A percentile compares a stretch with the other conserved stretches of the same genome.
Evolutionary conservation across 2,888 invertebrate species (phyloP).

Genomic region (Gymnoscelis rufifasciata): DNA sequence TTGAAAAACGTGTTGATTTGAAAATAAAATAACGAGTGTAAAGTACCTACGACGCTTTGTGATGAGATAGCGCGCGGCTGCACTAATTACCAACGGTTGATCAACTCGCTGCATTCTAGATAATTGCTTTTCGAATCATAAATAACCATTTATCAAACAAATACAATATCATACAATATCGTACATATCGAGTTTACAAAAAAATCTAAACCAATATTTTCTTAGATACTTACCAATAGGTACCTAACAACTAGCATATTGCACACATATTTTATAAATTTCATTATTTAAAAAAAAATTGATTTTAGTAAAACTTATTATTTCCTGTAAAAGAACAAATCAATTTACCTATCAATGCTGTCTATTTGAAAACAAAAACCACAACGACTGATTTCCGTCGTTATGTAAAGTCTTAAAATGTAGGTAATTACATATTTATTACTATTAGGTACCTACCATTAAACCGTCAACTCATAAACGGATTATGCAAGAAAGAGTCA

Average conservation of each 20-base stretch:
- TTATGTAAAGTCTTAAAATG: constrained; percentile 19
- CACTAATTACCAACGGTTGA: constrained; percentile 21
- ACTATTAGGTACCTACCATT: constrained; percentile 27
- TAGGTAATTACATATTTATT: background rate
- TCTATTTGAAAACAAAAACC: constrained; percentile 18
- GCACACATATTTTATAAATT: no score
- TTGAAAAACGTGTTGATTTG: constrained; percentile 35
- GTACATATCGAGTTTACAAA: no score
- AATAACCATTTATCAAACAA: background rate
- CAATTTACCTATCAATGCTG: background rate
- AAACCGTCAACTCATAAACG: constrained; percentile 26
- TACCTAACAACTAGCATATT: no score
- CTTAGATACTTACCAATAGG: no score
- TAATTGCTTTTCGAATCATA: background rate
- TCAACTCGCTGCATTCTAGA: constrained; percentile 4
- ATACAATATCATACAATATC: no score
- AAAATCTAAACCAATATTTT: no score
- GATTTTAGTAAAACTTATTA: no score
- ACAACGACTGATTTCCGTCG: constrained; percentile 23
- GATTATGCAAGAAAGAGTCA: constrained; percentile 31
- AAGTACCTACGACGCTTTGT: constrained; percentile 23
- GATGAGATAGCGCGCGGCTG: constrained; percentile 20
- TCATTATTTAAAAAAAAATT: no score
- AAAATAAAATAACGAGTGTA: constrained; percentile 26
- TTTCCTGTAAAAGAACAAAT: no score